Base-by-base conservation (phyloP, 1,140 invertebrate species). In the roundworm (Caenorhabditis elegans) region DNA sequence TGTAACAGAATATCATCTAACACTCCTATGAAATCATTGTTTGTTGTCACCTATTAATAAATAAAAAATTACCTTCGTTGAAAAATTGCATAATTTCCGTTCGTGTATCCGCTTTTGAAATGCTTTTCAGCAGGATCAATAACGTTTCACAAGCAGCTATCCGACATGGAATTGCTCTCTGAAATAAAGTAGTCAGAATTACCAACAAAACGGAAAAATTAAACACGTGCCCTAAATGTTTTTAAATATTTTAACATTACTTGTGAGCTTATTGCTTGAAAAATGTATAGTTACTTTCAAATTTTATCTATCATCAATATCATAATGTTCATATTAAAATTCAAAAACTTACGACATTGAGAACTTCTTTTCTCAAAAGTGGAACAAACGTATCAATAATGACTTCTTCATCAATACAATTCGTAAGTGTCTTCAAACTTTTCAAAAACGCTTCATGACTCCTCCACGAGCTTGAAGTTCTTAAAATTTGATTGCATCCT, bases 81-180 rank as follows among this genome's bases (percentile, higher is more conserved):
- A 92, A 86, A 51, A 84, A 86, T 36, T 89, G 77, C 26, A 90
- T 83, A 19, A 91, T 83, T 65, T 89, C 87, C 80, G 89, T 84
- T 65, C 91, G 84, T 55, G 90, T 90, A 70, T 90, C 86, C 31
- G 84, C 86, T 79, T 88, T 87, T 43, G 88, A 87, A 19, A 91
- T 82, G 77, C 89, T 83, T 77, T 91, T 86, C 75, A 91, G 88
- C 19, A 91, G 83, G 34, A 87, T 84, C 48, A 91, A 82, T 6
- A 90, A 65, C 39, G 91, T 89, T 24, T 87, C 82, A 22, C 87
- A 88, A 49, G 91, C 90, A 76, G 91, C 90, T 47, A 89, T 82
- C 65, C 89, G 86, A 13, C 91, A 91, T 70, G 91, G 91, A 48
- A 92, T 82, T 75, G 91, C 91, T 84, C 90, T 89, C 90, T 91